These are phyloP conservation scores for Melanostoma mellinum DNA, from an alignment of 2,888 invertebrate species.

Conservation along the genomic window DNA sequence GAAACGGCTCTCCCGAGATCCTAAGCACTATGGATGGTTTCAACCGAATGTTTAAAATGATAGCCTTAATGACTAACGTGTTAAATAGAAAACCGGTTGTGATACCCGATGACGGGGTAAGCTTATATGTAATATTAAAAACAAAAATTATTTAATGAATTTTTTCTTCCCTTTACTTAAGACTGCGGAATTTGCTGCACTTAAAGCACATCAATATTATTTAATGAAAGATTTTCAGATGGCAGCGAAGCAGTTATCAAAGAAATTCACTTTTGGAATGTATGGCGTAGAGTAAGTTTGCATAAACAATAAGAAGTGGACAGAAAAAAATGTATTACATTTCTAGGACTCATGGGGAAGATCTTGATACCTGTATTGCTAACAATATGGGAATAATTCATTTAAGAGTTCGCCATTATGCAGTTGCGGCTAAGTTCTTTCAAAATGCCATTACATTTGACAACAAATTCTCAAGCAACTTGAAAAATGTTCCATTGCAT, in stretches of 20 bases:
- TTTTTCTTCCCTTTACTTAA: constrained; percentile 43
- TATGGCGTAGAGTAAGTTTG: constrained; percentile 76
- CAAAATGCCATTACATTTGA: constrained; percentile 81
- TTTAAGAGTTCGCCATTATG: constrained; percentile 81
- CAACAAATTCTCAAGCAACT: constrained; percentile 77
- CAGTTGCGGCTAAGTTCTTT: constrained; percentile 81
- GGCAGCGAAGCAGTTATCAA: constrained; percentile 81
- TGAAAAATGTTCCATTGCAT: constrained; percentile 78
- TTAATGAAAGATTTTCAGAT: constrained; percentile 82
- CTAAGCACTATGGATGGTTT: constrained; percentile 74
- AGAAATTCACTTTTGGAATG: constrained; percentile 73
- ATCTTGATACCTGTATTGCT: constrained; percentile 80
- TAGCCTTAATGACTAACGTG: constrained; percentile 79
- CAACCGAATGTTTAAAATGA: constrained; percentile 77
- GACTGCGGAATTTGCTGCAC: constrained; percentile 78
- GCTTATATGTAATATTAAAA: constrained; percentile 10
- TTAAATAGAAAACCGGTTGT: constrained; percentile 78
- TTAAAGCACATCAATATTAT: constrained; percentile 82
- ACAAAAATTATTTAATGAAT: not conserved
- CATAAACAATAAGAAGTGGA: not conserved
- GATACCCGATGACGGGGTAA: constrained; percentile 79
- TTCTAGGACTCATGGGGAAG: constrained; percentile 76
- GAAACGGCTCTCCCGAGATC: constrained; percentile 67
- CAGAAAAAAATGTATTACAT: not conserved
- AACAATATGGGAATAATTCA: constrained; percentile 82